Base-by-base conservation (phyloP, 2,113 vertebrate species). In the Trachemys scripta region DNA sequence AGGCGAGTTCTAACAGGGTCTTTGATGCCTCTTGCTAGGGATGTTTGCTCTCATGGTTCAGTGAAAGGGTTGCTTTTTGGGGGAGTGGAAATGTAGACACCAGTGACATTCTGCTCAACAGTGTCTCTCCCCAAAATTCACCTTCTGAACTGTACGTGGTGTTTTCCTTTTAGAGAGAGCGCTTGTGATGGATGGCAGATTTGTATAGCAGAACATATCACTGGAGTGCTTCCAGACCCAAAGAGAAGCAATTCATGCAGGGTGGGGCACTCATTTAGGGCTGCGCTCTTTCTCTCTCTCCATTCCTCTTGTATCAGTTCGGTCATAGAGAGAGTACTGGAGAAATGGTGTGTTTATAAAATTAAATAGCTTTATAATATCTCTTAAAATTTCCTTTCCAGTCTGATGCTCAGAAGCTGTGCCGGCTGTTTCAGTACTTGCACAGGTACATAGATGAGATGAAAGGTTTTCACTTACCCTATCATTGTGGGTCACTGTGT, bases 101-200 rank as follows among this genome's bases (percentile, higher is more conserved):
- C 72, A 76, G 72, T 65, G 35, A 50, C 29, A 80, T 42, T 56
- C 78, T 24, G 78, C 76, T 79, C 50, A 16, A 8, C 0, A 27
- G 27, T 3, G 11, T 19, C 5, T n/a, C 50, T 69, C 35, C 92
- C 47, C 49, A 51, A 72, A 0, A 59, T 22, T 53, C 13, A 76
- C 75, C 86, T 1, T 11, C 82, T 62, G 79, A 56, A 20, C 84
- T 38, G 72, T 10, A 10, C 8, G 1, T 0, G 0, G 12, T n/a
- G 31, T 47, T 80, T 78, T 10, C 8, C 82, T 35, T 54, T 82
- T 47, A 19, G 5, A 45, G 54, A 50, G n/a, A 45, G 20, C 29
- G 31, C 0, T 78, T 25, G 75, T 27, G 75, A 45, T 47, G 24
- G 75, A 45, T 45, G 75, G 24, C 75, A 47, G 75, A 42, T 78